Evolutionary conservation across 1,140 invertebrate genomes (phyloP).

Genomic region (Melipona quadrifasciata): DNA sequence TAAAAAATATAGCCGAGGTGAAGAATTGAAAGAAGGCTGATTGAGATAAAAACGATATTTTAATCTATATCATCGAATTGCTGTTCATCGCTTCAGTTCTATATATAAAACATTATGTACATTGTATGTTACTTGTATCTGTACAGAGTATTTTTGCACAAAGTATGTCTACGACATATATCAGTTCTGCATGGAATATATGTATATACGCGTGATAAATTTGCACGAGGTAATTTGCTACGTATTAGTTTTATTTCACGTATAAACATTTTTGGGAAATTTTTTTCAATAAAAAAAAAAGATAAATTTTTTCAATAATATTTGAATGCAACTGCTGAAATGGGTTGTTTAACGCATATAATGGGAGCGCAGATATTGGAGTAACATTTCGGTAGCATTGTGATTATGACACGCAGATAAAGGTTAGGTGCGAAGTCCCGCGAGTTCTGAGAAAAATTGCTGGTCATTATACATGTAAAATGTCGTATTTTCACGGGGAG

Average conservation of each 20-base stretch:
- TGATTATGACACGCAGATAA: neutral
- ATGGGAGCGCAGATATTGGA: neutral
- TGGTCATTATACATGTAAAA: slow-evolving; percentile 29
- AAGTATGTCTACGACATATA: neutral
- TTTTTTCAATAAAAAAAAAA: neutral
- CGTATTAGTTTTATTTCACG: neutral
- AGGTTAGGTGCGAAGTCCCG: slow-evolving; percentile 26
- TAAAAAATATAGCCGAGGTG: neutral
- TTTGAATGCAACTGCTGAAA: neutral
- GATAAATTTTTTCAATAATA: neutral
- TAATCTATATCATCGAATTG: neutral
- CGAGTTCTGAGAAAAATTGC: slow-evolving; percentile 26
- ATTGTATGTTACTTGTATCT: neutral
- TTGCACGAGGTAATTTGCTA: neutral
- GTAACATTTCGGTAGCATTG: neutral
- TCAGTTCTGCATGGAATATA: neutral
- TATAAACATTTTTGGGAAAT: neutral
- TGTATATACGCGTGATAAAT: neutral
- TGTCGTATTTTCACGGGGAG: neutral
- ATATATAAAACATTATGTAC: neutral
- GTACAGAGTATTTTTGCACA: neutral
- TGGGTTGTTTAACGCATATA: neutral
- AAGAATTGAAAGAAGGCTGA: neutral
- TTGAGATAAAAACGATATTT: neutral
- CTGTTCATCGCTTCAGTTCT: neutral